Percentiles rank a stretch among this genome's conserved stretches.
phyloP scores from a whole-genome alignment of 1,140 invertebrate genomes.

The Palaemon carinicauda region DNA sequence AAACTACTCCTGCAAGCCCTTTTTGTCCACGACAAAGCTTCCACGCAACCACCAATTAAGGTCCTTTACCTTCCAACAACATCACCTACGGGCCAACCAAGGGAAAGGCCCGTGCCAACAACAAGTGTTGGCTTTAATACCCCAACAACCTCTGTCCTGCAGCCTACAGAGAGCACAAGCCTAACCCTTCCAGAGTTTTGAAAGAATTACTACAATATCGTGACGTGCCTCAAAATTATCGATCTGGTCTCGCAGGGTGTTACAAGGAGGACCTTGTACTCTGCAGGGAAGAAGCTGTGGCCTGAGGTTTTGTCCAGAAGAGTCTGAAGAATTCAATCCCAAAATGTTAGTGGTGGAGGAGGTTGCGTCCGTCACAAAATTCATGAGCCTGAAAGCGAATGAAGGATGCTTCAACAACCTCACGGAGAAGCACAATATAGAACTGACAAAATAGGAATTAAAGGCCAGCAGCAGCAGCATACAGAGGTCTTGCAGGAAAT shows the following conservation, averaged over 20 bases:
- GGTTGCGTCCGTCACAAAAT: conserved; percentile 61
- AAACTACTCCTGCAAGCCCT: no score
- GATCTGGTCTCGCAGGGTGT: conserved; percentile 58
- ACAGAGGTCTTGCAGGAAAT: no score
- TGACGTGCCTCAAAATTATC: conserved; percentile 61
- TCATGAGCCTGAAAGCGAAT: conserved; percentile 61
- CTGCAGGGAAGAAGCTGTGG: conserved; percentile 62
- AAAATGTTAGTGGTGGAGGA: conserved; percentile 60
- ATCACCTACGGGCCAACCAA: no score
- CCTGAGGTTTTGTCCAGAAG: conserved; percentile 58
- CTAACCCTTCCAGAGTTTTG: conserved; percentile 54
- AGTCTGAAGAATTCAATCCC: conserved; percentile 55
- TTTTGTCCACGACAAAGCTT: no score
- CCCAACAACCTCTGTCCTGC: background rate
- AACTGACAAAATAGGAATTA: background rate
- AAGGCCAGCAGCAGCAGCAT: background rate
- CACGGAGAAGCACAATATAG: background rate
- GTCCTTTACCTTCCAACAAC: no score
- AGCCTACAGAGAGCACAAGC: background rate
- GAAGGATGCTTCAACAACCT: conserved; percentile 26
- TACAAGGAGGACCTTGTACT: conserved; percentile 57
- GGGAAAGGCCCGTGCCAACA: no score
- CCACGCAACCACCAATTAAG: no score
- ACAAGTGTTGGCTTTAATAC: background rate
- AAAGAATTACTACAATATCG: conserved; percentile 52